Evolutionary conservation across 2,888 invertebrate genomes (phyloP).

Genomic region (Harpalus rufipes): DNA sequence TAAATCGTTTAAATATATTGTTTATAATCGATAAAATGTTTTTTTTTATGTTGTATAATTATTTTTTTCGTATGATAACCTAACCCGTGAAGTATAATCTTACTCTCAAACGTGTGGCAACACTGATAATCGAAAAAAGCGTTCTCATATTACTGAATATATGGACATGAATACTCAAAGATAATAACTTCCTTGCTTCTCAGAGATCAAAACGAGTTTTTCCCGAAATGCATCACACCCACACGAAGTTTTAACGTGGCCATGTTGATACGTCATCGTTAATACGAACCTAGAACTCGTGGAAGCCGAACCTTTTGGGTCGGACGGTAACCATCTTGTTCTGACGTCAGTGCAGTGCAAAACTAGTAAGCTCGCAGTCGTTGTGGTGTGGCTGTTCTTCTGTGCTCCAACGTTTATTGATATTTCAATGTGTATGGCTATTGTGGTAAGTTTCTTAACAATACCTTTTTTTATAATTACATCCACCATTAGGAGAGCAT

Average conservation of each 20-base stretch:
- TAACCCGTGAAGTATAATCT: background rate
- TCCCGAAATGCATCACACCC: conserved; percentile 2
- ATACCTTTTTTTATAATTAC: background rate
- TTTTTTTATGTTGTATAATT: too few species aligned
- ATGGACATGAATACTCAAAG: background rate
- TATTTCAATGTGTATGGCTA: conserved; percentile 91
- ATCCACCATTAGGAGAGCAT: conserved; percentile 10
- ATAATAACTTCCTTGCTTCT: conserved; percentile 5
- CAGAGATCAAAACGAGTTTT: background rate
- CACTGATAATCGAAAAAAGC: background rate
- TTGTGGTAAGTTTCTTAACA: conserved; percentile 83
- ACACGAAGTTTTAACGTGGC: background rate
- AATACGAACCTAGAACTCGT: conserved; percentile 37
- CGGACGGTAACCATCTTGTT: conserved; percentile 56
- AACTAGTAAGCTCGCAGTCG: conserved; percentile 55
- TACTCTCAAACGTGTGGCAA: conserved; percentile 5
- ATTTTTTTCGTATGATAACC: too few species aligned
- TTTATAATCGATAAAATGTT: too few species aligned
- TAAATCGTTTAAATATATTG: too few species aligned
- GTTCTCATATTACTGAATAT: background rate
- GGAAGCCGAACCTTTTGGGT: conserved; percentile 30
- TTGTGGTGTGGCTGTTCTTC: conserved; percentile 55
- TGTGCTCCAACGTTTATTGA: conserved; percentile 52
- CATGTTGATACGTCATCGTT: conserved; percentile 51
- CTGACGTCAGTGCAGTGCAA: conserved; percentile 57